phyloP scores from a whole-genome alignment of 2,113 vertebrate species.

The Cyrtonyx montezumae region DNA sequence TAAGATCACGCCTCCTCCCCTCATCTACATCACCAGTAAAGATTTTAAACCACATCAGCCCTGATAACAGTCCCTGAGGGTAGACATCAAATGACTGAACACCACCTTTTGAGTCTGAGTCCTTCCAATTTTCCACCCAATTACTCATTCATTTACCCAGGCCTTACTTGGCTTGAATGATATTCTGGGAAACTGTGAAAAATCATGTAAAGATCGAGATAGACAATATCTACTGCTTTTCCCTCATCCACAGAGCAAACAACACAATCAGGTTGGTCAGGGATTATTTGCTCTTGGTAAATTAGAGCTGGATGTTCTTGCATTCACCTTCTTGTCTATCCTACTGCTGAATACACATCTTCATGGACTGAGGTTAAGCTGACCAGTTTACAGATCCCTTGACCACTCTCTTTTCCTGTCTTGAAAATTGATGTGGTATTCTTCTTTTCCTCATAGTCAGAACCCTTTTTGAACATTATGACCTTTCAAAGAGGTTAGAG shows the following conservation, averaged over 20 bases:
- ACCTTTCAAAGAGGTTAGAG: not conserved
- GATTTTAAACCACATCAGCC: not conserved
- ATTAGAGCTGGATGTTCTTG: not conserved
- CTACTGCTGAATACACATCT: not conserved
- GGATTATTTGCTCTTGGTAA: not conserved
- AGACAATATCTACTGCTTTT: not conserved
- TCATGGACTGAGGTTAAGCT: not conserved
- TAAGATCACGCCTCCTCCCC: fast-evolving
- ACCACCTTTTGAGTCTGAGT: not conserved
- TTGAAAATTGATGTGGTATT: not conserved
- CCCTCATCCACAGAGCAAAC: not conserved
- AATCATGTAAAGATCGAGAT: not conserved
- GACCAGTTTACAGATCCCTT: not conserved
- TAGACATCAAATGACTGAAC: not conserved
- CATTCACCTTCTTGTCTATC: not conserved
- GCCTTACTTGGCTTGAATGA: not conserved
- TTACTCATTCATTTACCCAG: not conserved
- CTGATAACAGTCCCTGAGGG: not conserved
- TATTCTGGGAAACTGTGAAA: not conserved
- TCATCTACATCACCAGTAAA: not conserved
- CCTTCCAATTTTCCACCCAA: not conserved
- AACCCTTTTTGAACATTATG: not conserved
- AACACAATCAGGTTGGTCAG: not conserved
- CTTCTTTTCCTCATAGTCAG: not conserved
- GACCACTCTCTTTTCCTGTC: not conserved